Evolutionary conservation across 2,113 vertebrate species (phyloP), one percentile per base, ranked within the genome.

Genomic region (Myxocyprinus asiaticus): DNA sequence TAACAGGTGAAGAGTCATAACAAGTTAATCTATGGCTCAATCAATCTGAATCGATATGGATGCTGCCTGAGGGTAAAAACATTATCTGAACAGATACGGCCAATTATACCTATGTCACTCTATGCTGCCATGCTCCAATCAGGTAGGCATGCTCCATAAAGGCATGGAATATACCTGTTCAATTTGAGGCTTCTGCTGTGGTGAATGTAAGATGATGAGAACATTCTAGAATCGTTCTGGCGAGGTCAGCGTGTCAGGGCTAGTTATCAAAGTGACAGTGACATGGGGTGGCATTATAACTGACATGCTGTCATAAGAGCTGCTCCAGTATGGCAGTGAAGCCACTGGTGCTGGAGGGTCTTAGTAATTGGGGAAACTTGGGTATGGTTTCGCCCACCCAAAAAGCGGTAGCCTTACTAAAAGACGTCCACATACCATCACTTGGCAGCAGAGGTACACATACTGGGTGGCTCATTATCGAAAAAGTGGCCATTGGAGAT

Each of bases 341-440:
- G 55, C 79, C 74, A 76, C 67, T 65, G 67, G 70, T 74, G 71
- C 85, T 84, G 82, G 82, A 82, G 85, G 85, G 78, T 77, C 78
- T 84, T 77, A 33, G 64, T 86, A 86, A 86, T 86, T 86, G 85
- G 82, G 80, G 74, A 78, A 82, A 76, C 83, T 82, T 4, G 8
- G 76, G 80, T 63, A 82, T 53, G 76, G 71, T 69, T 82, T 79
- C 72, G 69, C 80, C 83, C 80, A 80, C 67, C 72, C 71, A 68
- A 59, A 77, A 76, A 70, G 71, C 76, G 76, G 66, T 79, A 67
- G 83, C 82, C 82, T 81, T 72, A 78, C 70, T 82, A 79, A 84
- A 84, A 84, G 80, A 81, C 83, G 77, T 72, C 66, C 80, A 48
- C 45, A 74, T 63, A 63, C 48, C 69, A 33, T 65, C 79, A 71